Evolutionary conservation across 2,113 vertebrate genomes (phyloP).

Genomic region (Acinonyx jubatus): DNA sequence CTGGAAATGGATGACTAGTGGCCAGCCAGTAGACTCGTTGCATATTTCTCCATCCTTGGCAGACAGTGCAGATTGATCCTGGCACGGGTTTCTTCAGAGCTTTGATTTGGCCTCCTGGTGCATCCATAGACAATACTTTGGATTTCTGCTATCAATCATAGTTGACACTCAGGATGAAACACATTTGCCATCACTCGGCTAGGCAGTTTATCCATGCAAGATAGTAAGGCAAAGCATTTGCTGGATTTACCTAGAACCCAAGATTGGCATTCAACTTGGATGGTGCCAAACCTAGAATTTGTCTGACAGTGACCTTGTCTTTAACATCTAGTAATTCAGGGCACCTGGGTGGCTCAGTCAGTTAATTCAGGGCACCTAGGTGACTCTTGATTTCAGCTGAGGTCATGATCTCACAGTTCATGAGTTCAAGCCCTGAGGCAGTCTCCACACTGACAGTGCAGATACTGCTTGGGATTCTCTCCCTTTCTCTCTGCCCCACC

Average conservation of each 20-base stretch:
- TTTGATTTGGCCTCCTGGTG: neutral
- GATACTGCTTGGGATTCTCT: too few relatives aligned
- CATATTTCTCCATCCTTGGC: neutral
- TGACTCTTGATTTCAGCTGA: too few relatives aligned
- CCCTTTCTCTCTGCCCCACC: too few relatives aligned
- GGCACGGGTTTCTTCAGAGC: neutral
- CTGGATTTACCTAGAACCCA: neutral
- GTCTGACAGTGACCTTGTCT: neutral
- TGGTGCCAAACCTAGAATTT: neutral
- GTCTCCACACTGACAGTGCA: too few relatives aligned
- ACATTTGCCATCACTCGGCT: neutral
- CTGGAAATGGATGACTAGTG: neutral
- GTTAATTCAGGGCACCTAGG: too few relatives aligned
- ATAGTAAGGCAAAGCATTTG: neutral
- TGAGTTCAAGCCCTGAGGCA: too few relatives aligned
- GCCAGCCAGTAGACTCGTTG: neutral
- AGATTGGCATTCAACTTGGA: neutral
- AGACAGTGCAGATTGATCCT: neutral
- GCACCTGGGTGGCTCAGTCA: too few relatives aligned
- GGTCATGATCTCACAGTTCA: too few relatives aligned
- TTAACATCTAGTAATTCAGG: neutral
- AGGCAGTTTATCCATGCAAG: neutral
- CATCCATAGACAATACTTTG: neutral
- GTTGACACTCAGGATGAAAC: neutral
- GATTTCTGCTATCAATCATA: neutral